A percentile compares a stretch with the other conserved stretches of the same genome.
phyloP scores from a whole-genome alignment of 2,113 vertebrate species.

The Reinhardtius hippoglossoides region DNA sequence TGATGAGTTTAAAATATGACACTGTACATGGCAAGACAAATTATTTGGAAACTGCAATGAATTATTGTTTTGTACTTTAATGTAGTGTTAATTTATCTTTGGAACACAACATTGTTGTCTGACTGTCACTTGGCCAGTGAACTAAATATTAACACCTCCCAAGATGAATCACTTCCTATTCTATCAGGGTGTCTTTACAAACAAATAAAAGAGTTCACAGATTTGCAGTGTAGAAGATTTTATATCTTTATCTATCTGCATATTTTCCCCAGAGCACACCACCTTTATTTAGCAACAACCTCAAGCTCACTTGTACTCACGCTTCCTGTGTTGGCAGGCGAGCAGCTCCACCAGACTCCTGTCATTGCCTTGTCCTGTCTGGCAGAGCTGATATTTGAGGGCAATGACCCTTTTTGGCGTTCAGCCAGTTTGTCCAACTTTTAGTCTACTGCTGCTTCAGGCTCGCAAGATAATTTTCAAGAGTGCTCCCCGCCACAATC shows the following conservation, averaged over 20 bases:
- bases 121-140: not conserved
- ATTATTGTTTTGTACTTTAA: conserved; percentile 3
- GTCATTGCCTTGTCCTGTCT: conserved; percentile 20
- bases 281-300: conserved; percentile 9
- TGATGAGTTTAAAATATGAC: conserved; percentile 1
- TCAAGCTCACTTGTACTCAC: conserved; percentile 10
- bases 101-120: too few species aligned
- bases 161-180: conserved; percentile 8
- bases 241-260: not conserved
- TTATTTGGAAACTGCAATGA: conserved; percentile 4
- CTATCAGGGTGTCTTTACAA: not conserved
- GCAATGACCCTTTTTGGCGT: conserved; percentile 10
- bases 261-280: not conserved
- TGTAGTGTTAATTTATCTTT: too few species aligned
- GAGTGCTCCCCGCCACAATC: not conserved
- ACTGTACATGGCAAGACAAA: not conserved
- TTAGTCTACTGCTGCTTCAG: not conserved
- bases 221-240: not conserved
- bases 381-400: conserved; percentile 7
- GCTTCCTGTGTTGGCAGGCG: not conserved
- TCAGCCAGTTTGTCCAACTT: conserved; percentile 16
- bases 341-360: conserved; percentile 10
- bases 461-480: not conserved
- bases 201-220: not conserved
- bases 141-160: conserved; percentile 7